A percentile compares a stretch with the other conserved stretches of the same genome.
Evolutionary conservation across 2,888 invertebrate species (phyloP).

Genomic region (Lomographa bimaculata): DNA sequence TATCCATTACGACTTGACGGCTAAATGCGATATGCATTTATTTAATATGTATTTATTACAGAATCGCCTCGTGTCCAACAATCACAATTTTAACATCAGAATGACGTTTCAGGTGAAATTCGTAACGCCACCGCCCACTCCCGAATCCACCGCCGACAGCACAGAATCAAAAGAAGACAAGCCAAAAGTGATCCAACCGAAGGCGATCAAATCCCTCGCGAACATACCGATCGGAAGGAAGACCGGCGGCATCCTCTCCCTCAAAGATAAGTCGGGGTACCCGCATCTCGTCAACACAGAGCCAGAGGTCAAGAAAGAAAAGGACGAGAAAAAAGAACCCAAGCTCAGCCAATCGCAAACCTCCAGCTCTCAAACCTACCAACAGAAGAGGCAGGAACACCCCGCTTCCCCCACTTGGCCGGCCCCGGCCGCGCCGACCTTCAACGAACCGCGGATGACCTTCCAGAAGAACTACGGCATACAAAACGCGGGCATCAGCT

Average conservation of each 20-base stretch:
- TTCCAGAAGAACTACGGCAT: slow-evolving; percentile 68
- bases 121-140: slow-evolving; percentile 77
- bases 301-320: slow-evolving; percentile 61
- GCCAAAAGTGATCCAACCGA: slow-evolving; percentile 68
- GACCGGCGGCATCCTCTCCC: slow-evolving; percentile 78
- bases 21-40: too few relatives aligned
- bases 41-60: too few relatives aligned
- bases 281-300: slow-evolving; percentile 76
- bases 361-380: slow-evolving; percentile 33
- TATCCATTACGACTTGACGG: too few relatives aligned
- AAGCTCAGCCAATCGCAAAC: slow-evolving; percentile 41
- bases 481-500: slow-evolving; percentile 56
- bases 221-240: slow-evolving; percentile 71
- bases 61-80: too few relatives aligned
- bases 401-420: slow-evolving; percentile 45
- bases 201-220: slow-evolving; percentile 68
- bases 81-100: too few relatives aligned
- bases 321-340: slow-evolving; percentile 64
- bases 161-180: slow-evolving; percentile 60
- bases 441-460: slow-evolving; percentile 53
- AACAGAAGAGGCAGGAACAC: slow-evolving; percentile 48
- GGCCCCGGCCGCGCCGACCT: slow-evolving; percentile 31
- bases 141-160: slow-evolving; percentile 56
- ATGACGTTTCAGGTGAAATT: slow-evolving; percentile 84
- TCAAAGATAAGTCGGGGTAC: slow-evolving; percentile 80